A percentile compares a stretch with the other conserved stretches of the same genome.
phyloP scores from a whole-genome alignment of 2,797 vertebrate species.

The Diplodus sargus region DNA sequence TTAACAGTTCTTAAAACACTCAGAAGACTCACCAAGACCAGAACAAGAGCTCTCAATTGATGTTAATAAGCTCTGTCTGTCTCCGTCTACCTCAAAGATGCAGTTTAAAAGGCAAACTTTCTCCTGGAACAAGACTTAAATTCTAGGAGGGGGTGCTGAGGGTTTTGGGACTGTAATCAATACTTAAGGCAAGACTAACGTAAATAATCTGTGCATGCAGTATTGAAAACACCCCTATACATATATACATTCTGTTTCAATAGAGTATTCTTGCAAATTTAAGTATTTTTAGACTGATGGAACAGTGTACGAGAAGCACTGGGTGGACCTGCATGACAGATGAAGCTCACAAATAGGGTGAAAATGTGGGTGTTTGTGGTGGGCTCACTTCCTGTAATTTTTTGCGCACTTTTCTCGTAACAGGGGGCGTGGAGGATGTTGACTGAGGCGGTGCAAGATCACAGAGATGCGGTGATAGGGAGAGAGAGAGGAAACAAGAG shows the following conservation, averaged over 20 bases:
- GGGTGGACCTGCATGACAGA: background rate
- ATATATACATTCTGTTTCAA: background rate
- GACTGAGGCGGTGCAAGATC: background rate
- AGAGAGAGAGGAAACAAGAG: background rate
- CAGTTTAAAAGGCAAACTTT: background rate
- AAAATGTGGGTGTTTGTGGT: background rate
- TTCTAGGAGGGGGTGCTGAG: background rate
- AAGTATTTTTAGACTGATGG: background rate
- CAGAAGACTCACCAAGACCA: background rate
- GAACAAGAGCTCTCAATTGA: background rate
- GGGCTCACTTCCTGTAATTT: constrained; percentile 55
- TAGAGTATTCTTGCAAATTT: background rate
- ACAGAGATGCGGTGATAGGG: background rate
- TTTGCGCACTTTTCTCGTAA: constrained; percentile 22
- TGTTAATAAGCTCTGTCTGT: background rate
- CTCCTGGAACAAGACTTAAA: background rate
- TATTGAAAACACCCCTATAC: background rate
- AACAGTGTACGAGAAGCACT: too few relatives aligned
- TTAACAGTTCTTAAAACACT: background rate
- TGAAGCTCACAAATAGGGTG: background rate
- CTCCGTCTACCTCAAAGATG: background rate
- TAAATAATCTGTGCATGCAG: background rate
- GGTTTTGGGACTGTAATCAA: background rate
- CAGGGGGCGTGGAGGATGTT: background rate
- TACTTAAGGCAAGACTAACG: background rate